Base-by-base conservation (phyloP, 2,113 vertebrate genomes). In the Austrofundulus limnaeus region DNA sequence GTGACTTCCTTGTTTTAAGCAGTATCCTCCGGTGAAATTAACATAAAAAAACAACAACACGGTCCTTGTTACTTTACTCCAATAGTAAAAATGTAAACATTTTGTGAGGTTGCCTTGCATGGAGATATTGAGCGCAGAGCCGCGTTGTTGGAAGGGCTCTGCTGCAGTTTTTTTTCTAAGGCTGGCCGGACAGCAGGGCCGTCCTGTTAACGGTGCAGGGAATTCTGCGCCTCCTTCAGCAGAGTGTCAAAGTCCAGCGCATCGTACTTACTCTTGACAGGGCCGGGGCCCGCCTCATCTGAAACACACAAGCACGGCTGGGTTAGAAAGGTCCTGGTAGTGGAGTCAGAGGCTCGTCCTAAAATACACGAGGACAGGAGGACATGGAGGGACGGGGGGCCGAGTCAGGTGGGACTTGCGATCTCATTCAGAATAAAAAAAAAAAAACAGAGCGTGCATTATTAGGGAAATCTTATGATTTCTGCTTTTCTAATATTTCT, bases 81-180 rank as follows among this genome's bases (percentile, higher is more conserved):
- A 92, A 93, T 89, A 93, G 93, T 95, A 94, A 95, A 98, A 96
- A 97, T 96, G 96, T 99, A 99, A 99, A 99, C 97, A 98, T 96
- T 81, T 87, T 91, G 92, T 92, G 92, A 93, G 95, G 95, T 95
- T 90, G 95, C 94, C 95, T 95, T 95, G 93, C 78, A 43, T 94
- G 94, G 95, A 96, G 95, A 95, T 95, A 93, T 95, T 90, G 92
- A 93, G 77, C 70, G 75, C 72, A 59, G 77, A 70, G 71, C 71
- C n/a, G 5, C 55, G 62, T 56, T 60, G 59, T 52, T 9, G 46
- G 72, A 75, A 71, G 75, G 76, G 49, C 55, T 72, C 55, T 63
- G 85, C 79, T 76, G 79, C 75, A 73, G 73, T 78, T 69, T 56
- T 75, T 78, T 69, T 56, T 75, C 75, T 87, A 86, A 87, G 81